Evolutionary conservation across 1,140 invertebrate species (phyloP), one percentile per base, ranked within the genome.

Genomic region (Leptopilina boulardi): DNA sequence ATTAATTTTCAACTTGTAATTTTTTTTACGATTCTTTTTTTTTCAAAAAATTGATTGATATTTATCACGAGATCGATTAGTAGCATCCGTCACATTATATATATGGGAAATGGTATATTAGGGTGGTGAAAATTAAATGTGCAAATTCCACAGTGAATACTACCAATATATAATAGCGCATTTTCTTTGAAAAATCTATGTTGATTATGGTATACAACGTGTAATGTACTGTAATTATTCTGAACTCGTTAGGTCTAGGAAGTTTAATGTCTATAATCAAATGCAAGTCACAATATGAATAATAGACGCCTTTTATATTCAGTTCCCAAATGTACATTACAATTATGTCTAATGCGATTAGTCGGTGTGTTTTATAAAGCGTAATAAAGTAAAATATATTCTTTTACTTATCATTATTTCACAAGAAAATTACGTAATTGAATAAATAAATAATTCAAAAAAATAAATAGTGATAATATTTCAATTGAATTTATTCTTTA

Each of bases 241-340:
- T 51, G 47, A 23, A 56, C 78, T 84, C 78, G 70, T 83, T 83
- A 84, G 44, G 15, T 71, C 73, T 47, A 77, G 77, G 74, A 82
- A 80, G 75, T 77, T n/a, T 83, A 71, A 79, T 80, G 70, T 80
- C 81, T 80, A 79, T 77, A 82, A 85, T 85, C 80, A 73, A 78
- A 81, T 78, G 44, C 23, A 34, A 66, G 59, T 66, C 59, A n/a
- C 21, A 66, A 59, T 66, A 66, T 23, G 21, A 26, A 66, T 66
- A 66, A 66, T 66, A 21, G 21, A 13, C 56, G 23, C 13, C 1
- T 13, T 21, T 66, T 66, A 26, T 30, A 66, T 66, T 30, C 59
- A 66, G 59, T 66, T 30, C 11, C 23, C 59, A 66, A 30, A 66
- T 66, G 59, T 66, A 30, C 13, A 26, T 51, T 51, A 51, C 47